phyloP scores from a whole-genome alignment of 1,140 invertebrate species.

The Anoplolepis gracilipes region DNA sequence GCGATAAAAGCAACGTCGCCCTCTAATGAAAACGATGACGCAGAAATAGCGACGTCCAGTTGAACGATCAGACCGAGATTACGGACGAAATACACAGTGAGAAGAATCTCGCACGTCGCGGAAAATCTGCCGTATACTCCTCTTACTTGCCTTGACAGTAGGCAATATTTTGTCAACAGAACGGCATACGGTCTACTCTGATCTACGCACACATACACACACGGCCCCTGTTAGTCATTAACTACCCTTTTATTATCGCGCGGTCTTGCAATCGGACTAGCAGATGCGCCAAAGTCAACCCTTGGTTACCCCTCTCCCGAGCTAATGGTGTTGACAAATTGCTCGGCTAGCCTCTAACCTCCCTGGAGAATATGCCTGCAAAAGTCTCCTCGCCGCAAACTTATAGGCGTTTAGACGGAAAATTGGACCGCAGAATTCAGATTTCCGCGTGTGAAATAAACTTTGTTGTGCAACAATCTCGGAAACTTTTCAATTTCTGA shows the following conservation, averaged over 20 bases:
- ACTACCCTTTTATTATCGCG: conserved; percentile 84
- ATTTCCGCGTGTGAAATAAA: conserved; percentile 32
- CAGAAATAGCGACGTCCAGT: conserved; percentile 33
- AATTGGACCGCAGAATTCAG: conserved; percentile 56
- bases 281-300: conserved; percentile 84
- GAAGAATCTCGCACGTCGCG: conserved; percentile 3
- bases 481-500: conserved; percentile 3
- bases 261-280: conserved; percentile 74
- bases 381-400: conserved; percentile 77
- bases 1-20: conserved; percentile 56
- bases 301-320: conserved; percentile 64
- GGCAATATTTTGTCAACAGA: conserved; percentile 84
- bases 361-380: conserved; percentile 74
- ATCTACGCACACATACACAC: conserved; percentile 72
- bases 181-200: conserved; percentile 80
- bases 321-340: conserved; percentile 86
- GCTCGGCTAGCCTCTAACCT: conserved; percentile 82
- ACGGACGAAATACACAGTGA: conserved; percentile 17
- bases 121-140: conserved; percentile 77
- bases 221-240: conserved; percentile 79
- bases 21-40: conserved; percentile 51
- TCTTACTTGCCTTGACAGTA: conserved; percentile 73
- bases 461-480: conserved; percentile 15
- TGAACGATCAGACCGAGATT: conserved; percentile 17
- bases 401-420: conserved; percentile 67